Conservation (phyloP, 2,888 invertebrate genomes). For the Heteromyza rotundicornis region DNA sequence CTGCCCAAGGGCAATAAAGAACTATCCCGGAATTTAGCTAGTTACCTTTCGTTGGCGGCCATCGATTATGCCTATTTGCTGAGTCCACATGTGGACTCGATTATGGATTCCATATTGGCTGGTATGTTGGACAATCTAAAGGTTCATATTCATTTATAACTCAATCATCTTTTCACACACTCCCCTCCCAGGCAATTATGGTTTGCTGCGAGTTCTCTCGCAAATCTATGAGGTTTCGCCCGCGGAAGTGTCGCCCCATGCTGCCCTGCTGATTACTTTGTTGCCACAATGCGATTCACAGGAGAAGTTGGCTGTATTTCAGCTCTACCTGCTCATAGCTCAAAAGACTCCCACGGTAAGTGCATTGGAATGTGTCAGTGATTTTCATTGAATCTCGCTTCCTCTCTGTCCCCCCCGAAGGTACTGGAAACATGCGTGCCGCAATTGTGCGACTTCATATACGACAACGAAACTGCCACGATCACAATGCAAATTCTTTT, state of each 20-base stretch:
- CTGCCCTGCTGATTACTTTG: conserved; percentile 77
- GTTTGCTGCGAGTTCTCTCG: conserved; percentile 84
- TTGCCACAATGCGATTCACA: conserved; percentile 83
- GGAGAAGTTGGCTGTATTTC: conserved; percentile 84
- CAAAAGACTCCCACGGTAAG: conserved; percentile 77
- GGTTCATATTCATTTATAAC: not conserved
- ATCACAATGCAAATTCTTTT: conserved; percentile 77
- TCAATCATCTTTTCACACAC: not conserved
- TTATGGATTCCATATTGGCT: conserved; percentile 88
- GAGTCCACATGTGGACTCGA: conserved; percentile 85
- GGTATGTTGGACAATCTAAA: conserved; percentile 64
- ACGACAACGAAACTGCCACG: conserved; percentile 67
- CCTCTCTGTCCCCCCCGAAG: conserved; percentile 58
- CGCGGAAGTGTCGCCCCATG: conserved; percentile 84
- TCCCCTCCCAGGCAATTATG: conserved; percentile 80
- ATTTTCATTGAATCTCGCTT: not conserved
- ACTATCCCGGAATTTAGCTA: conserved; percentile 86
- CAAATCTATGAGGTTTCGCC: conserved; percentile 89
- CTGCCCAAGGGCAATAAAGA: conserved; percentile 89
- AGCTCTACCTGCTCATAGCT: conserved; percentile 82
- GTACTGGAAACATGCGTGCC: conserved; percentile 82
- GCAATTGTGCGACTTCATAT: conserved; percentile 79
- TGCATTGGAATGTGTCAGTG: conserved; percentile 25
- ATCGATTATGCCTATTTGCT: conserved; percentile 87
- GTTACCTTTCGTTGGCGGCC: conserved; percentile 90